phyloP scores from a whole-genome alignment of 1,140 invertebrate species.

The Scaptomyza montana region DNA sequence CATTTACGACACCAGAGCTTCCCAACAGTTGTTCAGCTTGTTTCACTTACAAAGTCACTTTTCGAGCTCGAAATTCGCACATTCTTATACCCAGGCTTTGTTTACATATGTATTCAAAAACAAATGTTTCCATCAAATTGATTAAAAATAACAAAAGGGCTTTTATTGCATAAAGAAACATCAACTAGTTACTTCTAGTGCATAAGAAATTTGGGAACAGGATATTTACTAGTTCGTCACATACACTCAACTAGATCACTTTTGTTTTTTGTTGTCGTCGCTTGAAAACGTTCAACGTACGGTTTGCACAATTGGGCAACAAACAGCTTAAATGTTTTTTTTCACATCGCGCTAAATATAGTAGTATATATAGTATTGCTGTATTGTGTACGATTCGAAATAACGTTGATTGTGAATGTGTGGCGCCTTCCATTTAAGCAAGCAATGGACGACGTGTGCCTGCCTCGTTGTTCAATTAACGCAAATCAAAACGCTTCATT shows the following conservation, averaged over 20 bases:
- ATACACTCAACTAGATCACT: neutral
- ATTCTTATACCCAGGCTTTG: too few relatives aligned
- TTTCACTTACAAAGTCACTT: conserved; percentile 23
- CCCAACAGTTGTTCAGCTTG: conserved; percentile 14
- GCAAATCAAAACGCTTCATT: conserved; percentile 61
- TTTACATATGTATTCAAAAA: too few relatives aligned
- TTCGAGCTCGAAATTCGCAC: conserved; percentile 2
- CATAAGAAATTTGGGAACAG: too few relatives aligned
- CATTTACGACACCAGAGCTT: neutral
- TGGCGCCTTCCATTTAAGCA: conserved; percentile 18
- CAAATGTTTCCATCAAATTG: too few relatives aligned
- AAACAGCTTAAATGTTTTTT: neutral
- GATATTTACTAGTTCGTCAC: neutral
- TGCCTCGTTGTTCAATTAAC: conserved; percentile 56
- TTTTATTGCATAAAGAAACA: too few relatives aligned
- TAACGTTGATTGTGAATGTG: neutral
- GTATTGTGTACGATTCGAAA: neutral
- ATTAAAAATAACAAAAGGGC: too few relatives aligned
- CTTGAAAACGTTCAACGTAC: too few relatives aligned
- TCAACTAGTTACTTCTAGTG: too few relatives aligned
- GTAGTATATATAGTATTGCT: neutral
- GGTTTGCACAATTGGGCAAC: conserved; percentile 1
- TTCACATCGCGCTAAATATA: conserved; percentile 37
- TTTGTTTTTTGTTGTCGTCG: neutral
- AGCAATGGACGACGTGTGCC: conserved; percentile 49